Evolutionary conservation across 2,888 invertebrate species (phyloP).

Genomic region (Netelia inedita): DNA sequence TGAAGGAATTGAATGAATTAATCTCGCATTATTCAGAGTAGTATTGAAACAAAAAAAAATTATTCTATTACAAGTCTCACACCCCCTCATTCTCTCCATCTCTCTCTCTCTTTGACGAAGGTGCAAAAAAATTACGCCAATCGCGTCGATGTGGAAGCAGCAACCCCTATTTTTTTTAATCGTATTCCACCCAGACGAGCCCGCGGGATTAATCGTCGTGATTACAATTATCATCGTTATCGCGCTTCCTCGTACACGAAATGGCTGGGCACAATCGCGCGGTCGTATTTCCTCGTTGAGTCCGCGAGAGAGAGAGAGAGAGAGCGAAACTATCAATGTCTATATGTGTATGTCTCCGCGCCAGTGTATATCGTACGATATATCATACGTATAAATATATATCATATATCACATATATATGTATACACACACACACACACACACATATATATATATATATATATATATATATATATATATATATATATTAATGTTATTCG

Average conservation of each 20-base stretch:
- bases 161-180: not conserved
- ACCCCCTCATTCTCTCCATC: too few relatives aligned
- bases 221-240: slow-evolving; percentile 53
- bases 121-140: not conserved
- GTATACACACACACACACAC: too few relatives aligned
- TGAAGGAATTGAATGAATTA: not conserved
- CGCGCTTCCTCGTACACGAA: not conserved
- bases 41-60: not conserved
- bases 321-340: not conserved
- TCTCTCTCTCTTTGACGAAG: too few relatives aligned
- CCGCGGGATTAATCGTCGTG: slow-evolving; percentile 47
- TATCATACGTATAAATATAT: not conserved
- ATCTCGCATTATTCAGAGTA: not conserved
- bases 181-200: slow-evolving; percentile 22
- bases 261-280: not conserved
- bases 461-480: too few relatives aligned
- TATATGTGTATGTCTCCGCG: not conserved
- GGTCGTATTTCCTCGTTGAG: not conserved
- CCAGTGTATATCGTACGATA: not conserved
- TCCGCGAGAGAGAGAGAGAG: not conserved
- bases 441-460: too few relatives aligned
- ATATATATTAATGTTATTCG: not conserved
- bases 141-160: not conserved
- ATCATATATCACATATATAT: not conserved
- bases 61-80: not conserved